Conservation (phyloP, 2,888 invertebrate genomes). For the Catonia carolina region DNA sequence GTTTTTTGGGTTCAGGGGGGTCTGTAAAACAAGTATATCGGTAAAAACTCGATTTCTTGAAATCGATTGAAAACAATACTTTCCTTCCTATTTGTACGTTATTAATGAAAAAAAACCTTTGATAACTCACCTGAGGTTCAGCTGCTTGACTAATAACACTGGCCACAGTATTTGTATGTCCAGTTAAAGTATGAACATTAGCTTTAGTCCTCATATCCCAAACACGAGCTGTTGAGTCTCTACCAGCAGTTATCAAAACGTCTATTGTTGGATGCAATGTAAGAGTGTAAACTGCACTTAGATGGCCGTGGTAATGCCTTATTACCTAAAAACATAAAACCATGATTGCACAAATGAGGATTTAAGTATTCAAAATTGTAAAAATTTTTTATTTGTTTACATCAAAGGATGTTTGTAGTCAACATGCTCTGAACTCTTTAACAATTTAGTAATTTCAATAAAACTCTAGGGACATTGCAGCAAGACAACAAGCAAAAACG, state of each 20-base stretch:
- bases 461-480: too few relatives aligned
- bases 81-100: too few relatives aligned
- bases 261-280: slow-evolving; percentile 94
- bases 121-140: slow-evolving; percentile 91
- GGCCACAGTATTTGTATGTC: slow-evolving; percentile 96
- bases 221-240: slow-evolving; percentile 92
- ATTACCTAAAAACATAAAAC: slow-evolving; percentile 63
- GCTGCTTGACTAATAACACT: slow-evolving; percentile 86
- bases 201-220: slow-evolving; percentile 99
- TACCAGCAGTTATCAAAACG: slow-evolving; percentile 85
- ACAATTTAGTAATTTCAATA: too few relatives aligned
- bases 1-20: too few relatives aligned
- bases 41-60: too few relatives aligned
- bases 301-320: slow-evolving; percentile 97
- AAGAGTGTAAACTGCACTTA: slow-evolving; percentile 91
- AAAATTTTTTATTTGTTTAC: background rate
- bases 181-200: slow-evolving; percentile 90
- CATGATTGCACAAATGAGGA: background rate
- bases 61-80: too few relatives aligned
- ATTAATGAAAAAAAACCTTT: too few relatives aligned
- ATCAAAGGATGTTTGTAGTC: background rate
- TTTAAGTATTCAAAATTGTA: background rate
- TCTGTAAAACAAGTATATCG: too few relatives aligned
- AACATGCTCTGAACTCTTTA: background rate
- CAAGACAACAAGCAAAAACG: too few relatives aligned